Conservation (phyloP, 2,113 vertebrate genomes). For the Onychorhynchus coronatus region DNA sequence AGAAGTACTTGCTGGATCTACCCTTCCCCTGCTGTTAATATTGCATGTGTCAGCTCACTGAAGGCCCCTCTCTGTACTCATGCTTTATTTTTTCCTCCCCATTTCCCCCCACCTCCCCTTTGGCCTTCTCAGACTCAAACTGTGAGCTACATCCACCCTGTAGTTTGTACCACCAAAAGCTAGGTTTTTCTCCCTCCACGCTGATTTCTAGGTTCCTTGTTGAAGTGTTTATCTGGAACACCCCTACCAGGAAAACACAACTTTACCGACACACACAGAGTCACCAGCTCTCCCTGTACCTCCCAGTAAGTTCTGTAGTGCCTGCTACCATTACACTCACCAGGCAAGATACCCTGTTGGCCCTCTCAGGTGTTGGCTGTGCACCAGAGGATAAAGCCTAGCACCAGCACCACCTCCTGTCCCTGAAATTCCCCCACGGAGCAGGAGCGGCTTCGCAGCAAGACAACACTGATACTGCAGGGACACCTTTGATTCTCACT, state of each 20-base stretch:
- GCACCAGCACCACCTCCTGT: not conserved
- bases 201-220: not conserved
- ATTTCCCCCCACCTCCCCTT: not conserved
- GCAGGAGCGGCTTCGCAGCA: not conserved
- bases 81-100: not conserved
- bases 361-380: not conserved
- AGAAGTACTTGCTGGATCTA: not conserved
- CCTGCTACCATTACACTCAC: not conserved
- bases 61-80: not conserved
- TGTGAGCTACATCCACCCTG: too few relatives aligned
- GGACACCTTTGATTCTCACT: not conserved
- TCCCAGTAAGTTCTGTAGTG: not conserved
- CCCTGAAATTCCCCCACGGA: not conserved
- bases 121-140: not conserved
- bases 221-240: not conserved
- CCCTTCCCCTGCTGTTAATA: not conserved
- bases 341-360: not conserved
- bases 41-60: not conserved
- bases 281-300: not conserved
- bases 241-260: not conserved
- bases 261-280: not conserved
- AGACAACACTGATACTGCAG: too few relatives aligned
- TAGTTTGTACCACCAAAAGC: not conserved
- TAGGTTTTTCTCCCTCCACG: accelerated
- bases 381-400: not conserved